A percentile compares a stretch with the other conserved stretches of the same genome.
phyloP scores from a whole-genome alignment of 2,888 invertebrate genomes.

The Cheiracanthium punctorium region DNA sequence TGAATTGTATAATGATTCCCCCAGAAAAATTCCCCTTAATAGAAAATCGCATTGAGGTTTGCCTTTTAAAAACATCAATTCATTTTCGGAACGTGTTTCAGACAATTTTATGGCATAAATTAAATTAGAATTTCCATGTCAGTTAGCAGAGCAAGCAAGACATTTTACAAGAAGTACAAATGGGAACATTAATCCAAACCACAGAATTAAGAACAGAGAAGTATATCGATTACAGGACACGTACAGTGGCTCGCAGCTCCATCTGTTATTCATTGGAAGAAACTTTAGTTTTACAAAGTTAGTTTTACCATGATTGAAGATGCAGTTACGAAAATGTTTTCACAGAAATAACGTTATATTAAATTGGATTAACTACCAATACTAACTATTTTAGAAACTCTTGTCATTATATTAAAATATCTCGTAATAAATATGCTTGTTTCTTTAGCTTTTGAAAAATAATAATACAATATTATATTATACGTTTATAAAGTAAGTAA shows the following conservation, averaged over 20 bases:
- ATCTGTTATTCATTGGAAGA: not conserved
- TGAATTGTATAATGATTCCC: too few species aligned
- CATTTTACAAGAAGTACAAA: not conserved
- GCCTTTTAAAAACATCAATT: not conserved
- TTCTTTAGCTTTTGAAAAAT: too few species aligned
- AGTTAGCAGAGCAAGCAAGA: not conserved
- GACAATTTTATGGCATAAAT: not conserved
- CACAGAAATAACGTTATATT: too few species aligned
- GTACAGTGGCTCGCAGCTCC: not conserved
- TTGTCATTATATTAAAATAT: too few species aligned
- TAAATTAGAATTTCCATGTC: conserved; percentile 6
- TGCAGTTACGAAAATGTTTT: too few species aligned
- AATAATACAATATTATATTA: too few species aligned
- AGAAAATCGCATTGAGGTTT: not conserved
- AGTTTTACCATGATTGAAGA: too few species aligned
- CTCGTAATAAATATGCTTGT: too few species aligned
- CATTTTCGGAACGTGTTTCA: not conserved
- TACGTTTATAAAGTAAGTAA: too few species aligned
- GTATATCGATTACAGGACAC: not conserved
- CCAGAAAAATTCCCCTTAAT: not conserved
- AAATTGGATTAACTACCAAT: too few species aligned
- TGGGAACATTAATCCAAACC: not conserved
- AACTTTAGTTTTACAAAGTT: too few species aligned
- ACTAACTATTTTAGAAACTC: too few species aligned
- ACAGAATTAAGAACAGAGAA: not conserved